phyloP scores from a whole-genome alignment of 2,113 vertebrate species.

The Romanogobio albipinnatus region DNA sequence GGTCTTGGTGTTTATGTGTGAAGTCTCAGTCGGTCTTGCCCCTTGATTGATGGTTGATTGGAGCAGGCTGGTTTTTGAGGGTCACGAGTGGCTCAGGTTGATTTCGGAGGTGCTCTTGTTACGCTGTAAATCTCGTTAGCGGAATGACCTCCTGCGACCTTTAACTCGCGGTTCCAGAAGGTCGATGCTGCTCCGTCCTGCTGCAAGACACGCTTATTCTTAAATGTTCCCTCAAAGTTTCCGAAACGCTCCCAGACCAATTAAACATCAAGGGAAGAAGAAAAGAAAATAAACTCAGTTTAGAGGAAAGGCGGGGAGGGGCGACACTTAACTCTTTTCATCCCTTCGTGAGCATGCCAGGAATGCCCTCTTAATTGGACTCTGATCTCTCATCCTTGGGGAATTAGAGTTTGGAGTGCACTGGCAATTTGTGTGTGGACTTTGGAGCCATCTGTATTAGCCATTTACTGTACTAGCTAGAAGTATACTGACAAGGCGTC shows the following conservation, averaged over 20 bases:
- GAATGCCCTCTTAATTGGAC: constrained; percentile 73
- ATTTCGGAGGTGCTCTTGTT: constrained; percentile 28
- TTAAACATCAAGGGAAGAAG: constrained; percentile 65
- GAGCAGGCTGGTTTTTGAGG: background rate
- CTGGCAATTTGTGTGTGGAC: constrained; percentile 12
- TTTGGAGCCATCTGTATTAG: constrained; percentile 6
- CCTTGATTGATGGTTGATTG: constrained; percentile 41
- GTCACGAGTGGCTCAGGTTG: background rate
- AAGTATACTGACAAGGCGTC: background rate
- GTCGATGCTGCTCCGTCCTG: constrained; percentile 30
- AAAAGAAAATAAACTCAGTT: constrained; percentile 61
- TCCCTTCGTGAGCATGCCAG: constrained; percentile 63
- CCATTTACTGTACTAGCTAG: background rate
- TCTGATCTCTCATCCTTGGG: constrained; percentile 64
- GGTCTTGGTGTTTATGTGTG: constrained; percentile 38
- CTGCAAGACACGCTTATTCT: constrained; percentile 9
- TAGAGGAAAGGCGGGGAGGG: constrained; percentile 47
- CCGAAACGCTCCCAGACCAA: constrained; percentile 59
- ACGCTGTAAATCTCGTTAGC: constrained; percentile 23
- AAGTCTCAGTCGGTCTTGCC: constrained; percentile 14
- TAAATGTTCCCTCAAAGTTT: constrained; percentile 47
- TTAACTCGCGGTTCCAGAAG: background rate
- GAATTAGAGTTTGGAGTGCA: constrained; percentile 23
- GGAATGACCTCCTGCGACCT: constrained; percentile 19
- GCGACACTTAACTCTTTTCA: constrained; percentile 57